Percentiles rank a stretch among this genome's conserved stretches.
These are phyloP conservation scores for Pelagia noctiluca DNA, from an alignment of 30 jellyfish, hydroid and myxozoan species.

Conservation along the genomic window DNA sequence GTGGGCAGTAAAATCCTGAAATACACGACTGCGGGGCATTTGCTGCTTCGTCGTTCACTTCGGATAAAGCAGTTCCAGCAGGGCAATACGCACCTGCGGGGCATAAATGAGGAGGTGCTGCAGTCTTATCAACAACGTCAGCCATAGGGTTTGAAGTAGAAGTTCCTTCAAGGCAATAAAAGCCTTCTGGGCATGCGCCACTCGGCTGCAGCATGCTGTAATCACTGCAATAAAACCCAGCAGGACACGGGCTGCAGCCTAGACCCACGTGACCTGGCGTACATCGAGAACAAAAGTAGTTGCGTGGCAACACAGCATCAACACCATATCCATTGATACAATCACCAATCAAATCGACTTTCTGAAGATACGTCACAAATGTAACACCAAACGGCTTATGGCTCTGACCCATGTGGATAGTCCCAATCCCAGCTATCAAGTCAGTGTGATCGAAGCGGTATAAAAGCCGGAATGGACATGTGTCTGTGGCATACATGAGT, in stretches of 20 bases:
- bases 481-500: conserved; percentile 95
- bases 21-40: conserved; percentile 98
- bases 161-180: conserved; percentile 96
- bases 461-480: conserved; percentile 97
- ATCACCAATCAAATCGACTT: conserved; percentile 97
- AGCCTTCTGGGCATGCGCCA: conserved; percentile 99
- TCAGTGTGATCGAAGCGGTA: conserved; percentile 96
- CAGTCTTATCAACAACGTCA: conserved; percentile 95
- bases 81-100: conserved; percentile 99
- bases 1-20: conserved; percentile 96
- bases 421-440: conserved; percentile 96
- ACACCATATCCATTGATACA: conserved; percentile 99
- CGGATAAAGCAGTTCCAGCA: conserved; percentile 97
- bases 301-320: conserved; percentile 93
- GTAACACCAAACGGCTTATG: conserved; percentile 94
- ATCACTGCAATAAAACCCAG: conserved; percentile 98
- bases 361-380: conserved; percentile 95
- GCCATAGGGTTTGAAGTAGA: conserved; percentile 99
- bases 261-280: conserved; percentile 99
- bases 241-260: conserved; percentile 99
- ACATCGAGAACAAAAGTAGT: conserved; percentile 95
- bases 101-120: conserved; percentile 98
- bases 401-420: conserved; percentile 93
- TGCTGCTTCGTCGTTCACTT: conserved; percentile 91
- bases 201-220: conserved; percentile 99